Percentiles rank a stretch among this genome's conserved stretches.
Evolutionary conservation across 1,140 invertebrate species (phyloP).

Genomic region (Paracyclopina nana): DNA sequence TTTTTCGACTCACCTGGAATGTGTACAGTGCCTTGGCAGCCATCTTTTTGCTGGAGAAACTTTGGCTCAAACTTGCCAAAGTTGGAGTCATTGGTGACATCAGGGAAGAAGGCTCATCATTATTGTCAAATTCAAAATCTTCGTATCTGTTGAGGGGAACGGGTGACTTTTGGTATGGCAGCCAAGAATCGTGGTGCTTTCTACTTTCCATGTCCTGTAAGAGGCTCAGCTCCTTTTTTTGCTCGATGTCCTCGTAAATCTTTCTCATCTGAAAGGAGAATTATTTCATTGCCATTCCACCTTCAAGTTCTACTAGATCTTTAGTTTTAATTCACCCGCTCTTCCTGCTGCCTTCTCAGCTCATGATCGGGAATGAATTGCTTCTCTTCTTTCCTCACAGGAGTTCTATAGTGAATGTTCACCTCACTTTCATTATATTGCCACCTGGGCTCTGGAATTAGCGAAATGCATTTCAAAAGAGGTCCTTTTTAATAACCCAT

Average conservation of each 20-base stretch:
- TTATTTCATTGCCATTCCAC: too few relatives aligned
- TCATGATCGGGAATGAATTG: constrained; percentile 39
- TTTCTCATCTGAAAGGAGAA: constrained; percentile 23
- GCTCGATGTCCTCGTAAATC: not conserved
- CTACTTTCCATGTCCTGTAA: constrained; percentile 73
- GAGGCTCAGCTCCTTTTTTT: constrained; percentile 1
- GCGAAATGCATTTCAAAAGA: not conserved
- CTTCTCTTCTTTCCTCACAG: constrained; percentile 60
- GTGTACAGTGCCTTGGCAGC: constrained; percentile 70
- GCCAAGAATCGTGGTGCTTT: constrained; percentile 52
- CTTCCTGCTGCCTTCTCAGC: constrained; percentile 56
- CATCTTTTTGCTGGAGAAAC: constrained; percentile 41
- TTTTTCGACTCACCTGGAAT: constrained; percentile 38
- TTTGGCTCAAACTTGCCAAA: constrained; percentile 28
- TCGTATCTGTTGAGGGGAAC: constrained; percentile 81
- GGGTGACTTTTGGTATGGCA: constrained; percentile 75
- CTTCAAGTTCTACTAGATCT: too few relatives aligned
- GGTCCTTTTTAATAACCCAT: not conserved
- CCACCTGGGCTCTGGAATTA: constrained; percentile 49
- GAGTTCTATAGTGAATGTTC: constrained; percentile 73
- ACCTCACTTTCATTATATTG: constrained; percentile 75
- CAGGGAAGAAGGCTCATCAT: too few relatives aligned
- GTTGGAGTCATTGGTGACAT: constrained; percentile 30
- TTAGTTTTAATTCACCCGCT: too few relatives aligned
- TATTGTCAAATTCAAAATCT: constrained; percentile 38